A percentile compares a stretch with the other conserved stretches of the same genome.
These are phyloP conservation scores for Champsocephalus esox DNA, from an alignment of 2,797 vertebrate genomes.

Conservation along the genomic window DNA sequence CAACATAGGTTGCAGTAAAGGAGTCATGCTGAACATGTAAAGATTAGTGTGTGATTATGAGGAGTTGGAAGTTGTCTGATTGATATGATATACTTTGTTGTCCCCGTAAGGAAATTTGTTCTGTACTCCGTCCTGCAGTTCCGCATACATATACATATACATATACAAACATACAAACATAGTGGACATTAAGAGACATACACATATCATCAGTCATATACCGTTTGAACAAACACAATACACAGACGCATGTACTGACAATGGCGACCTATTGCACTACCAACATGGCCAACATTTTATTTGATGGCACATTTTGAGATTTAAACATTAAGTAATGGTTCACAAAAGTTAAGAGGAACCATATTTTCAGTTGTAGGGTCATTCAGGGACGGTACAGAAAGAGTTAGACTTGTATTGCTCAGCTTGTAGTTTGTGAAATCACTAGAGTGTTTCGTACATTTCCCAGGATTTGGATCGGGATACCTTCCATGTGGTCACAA, in stretches of 20 bases:
- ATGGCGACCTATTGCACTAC: too few relatives aligned
- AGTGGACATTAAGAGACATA: too few relatives aligned
- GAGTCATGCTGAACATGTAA: not conserved
- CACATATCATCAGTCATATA: too few relatives aligned
- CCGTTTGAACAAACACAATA: too few relatives aligned
- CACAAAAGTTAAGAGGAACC: not conserved
- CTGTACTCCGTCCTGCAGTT: too few relatives aligned
- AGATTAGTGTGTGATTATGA: not conserved
- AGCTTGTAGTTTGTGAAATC: not conserved
- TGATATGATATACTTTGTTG: not conserved
- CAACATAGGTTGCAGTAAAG: not conserved
- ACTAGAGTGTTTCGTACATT: conserved; percentile 18
- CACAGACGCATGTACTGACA: too few relatives aligned
- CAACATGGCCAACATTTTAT: too few relatives aligned
- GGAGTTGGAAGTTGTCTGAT: not conserved
- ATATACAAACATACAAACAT: too few relatives aligned
- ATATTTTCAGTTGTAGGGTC: not conserved
- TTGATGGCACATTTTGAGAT: not conserved
- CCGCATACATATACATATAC: too few relatives aligned
- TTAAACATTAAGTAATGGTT: not conserved
- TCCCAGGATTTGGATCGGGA: conserved; percentile 10
- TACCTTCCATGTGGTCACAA: conserved; percentile 30
- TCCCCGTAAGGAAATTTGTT: too few relatives aligned
- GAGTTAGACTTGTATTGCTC: too few relatives aligned
- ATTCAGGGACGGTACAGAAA: too few relatives aligned